phyloP scores from a whole-genome alignment of 1,140 invertebrate genomes.

The Macrostomum lignano region DNA sequence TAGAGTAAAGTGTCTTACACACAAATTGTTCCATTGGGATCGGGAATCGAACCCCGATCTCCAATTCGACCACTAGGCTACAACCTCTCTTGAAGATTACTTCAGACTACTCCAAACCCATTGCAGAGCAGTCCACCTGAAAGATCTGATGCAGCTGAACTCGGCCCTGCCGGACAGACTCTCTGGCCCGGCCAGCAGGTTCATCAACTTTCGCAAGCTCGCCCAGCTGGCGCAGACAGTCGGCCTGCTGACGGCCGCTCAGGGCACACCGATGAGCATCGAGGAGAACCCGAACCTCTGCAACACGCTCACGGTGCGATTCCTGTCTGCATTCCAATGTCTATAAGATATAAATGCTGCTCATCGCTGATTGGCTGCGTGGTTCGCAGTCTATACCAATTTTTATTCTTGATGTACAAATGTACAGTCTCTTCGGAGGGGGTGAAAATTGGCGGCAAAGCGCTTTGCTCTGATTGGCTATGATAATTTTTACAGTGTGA shows the following conservation, averaged over 20 bases:
- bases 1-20: no score
- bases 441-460: no score
- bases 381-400: no score
- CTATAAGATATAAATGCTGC: conserved; percentile 5
- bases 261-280: conserved; percentile 22
- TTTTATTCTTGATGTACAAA: no score
- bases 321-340: conserved; percentile 2
- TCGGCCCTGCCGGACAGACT: conserved; percentile 31
- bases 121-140: conserved; percentile 34
- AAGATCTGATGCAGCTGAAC: conserved; percentile 34
- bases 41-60: background rate
- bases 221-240: conserved; percentile 29
- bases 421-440: no score
- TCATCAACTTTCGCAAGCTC: conserved; percentile 33
- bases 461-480: no score
- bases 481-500: no score
- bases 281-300: conserved; percentile 33
- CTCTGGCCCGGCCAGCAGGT: conserved; percentile 12
- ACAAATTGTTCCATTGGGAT: background rate
- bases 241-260: conserved; percentile 21
- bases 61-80: background rate
- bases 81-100: background rate
- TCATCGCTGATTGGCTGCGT: no score
- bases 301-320: conserved; percentile 31
- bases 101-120: background rate